Evolutionary conservation across 2,797 vertebrate genomes (phyloP).

Genomic region (Babyrousa celebensis): DNA sequence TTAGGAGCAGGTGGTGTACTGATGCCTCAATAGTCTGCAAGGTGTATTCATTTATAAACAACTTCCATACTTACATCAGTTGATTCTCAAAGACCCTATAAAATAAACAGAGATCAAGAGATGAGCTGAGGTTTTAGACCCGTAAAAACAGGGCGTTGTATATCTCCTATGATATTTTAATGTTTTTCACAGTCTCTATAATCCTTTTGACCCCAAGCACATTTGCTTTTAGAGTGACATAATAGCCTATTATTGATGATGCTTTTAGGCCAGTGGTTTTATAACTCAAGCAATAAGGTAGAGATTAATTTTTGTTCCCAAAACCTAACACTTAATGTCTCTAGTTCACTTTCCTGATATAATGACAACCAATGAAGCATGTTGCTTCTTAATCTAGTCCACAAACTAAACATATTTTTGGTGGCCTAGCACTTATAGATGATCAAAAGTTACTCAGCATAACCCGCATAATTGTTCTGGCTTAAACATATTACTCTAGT

Average conservation of each 20-base stretch:
- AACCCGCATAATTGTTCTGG: neutral
- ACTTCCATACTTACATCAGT: accelerated
- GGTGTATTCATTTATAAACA: neutral
- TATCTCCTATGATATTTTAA: neutral
- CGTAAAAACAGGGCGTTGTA: neutral
- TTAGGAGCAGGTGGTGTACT: accelerated
- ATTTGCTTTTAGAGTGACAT: neutral
- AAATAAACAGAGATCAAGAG: neutral
- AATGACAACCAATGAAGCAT: neutral
- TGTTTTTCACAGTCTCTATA: neutral
- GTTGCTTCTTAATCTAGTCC: neutral
- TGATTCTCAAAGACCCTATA: neutral
- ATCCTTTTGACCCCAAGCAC: neutral
- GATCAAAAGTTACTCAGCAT: neutral
- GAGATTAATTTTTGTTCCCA: neutral
- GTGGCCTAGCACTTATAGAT: neutral
- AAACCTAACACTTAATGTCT: neutral
- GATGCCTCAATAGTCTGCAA: neutral
- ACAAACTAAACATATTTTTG: slow-evolving; percentile 9
- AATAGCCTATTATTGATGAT: neutral
- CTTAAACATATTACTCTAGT: neutral
- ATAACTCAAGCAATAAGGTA: neutral
- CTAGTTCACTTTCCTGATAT: neutral
- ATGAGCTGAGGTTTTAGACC: neutral
- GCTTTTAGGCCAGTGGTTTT: neutral